Evolutionary conservation across 2,888 invertebrate species (phyloP).

Genomic region (Phyto melanocephala): DNA sequence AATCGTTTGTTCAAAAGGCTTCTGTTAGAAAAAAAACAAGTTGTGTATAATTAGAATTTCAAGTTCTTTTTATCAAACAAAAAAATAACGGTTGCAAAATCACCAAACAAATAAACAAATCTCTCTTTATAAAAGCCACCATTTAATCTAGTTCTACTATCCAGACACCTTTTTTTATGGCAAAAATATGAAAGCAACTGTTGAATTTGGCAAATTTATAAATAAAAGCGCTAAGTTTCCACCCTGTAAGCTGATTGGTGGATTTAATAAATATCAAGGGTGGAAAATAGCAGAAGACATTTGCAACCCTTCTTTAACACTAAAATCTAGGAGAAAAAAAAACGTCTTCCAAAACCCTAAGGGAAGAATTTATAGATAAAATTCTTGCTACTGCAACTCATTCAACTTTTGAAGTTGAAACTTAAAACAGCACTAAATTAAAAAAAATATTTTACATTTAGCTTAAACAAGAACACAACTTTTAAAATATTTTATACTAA

Average conservation of each 20-base stretch:
- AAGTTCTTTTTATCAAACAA: conserved; percentile 5
- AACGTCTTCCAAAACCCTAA: conserved; percentile 36
- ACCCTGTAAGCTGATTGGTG: conserved; percentile 52
- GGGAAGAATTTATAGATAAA: conserved; percentile 45
- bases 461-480: not conserved
- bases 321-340: not conserved
- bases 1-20: not conserved
- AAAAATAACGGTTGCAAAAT: conserved; percentile 41
- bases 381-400: conserved; percentile 62
- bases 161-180: not conserved
- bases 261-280: conserved; percentile 25
- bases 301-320: conserved; percentile 18
- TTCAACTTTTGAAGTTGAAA: conserved; percentile 77
- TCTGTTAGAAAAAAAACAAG: not conserved
- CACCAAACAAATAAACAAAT: not conserved
- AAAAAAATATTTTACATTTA: too few relatives aligned
- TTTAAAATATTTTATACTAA: not conserved
- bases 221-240: conserved; percentile 4
- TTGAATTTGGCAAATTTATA: conserved; percentile 26
- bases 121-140: conserved; percentile 6
- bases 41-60: conserved; percentile 5
- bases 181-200: conserved; percentile 30
- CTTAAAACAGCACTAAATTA: conserved; percentile 66
- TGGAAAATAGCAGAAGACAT: not conserved
- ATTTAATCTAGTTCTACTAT: conserved; percentile 50